Evolutionary conservation across 2,888 invertebrate genomes (phyloP).

Genomic region (Nomada ferruginata): DNA sequence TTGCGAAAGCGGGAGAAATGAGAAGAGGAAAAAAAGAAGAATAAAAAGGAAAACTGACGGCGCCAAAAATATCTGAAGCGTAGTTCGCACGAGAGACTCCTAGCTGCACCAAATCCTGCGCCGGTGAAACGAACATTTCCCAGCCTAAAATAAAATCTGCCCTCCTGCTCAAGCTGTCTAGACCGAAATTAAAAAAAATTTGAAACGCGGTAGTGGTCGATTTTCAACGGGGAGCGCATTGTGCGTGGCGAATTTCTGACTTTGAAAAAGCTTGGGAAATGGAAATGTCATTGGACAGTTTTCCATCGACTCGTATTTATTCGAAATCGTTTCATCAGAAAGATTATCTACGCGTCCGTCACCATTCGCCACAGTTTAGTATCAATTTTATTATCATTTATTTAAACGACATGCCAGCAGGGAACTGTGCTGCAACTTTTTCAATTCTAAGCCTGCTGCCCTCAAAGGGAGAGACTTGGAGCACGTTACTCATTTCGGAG

Average conservation of each 20-base stretch:
- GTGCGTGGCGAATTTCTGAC: no score
- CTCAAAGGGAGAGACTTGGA: no score
- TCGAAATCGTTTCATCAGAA: no score
- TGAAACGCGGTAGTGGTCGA: not conserved
- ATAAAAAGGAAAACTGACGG: slow-evolving; percentile 30
- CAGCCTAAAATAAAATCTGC: slow-evolving; percentile 62
- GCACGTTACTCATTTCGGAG: no score
- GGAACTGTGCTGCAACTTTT: no score
- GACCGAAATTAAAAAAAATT: not conserved
- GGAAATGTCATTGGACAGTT: not conserved
- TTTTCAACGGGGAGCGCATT: not conserved
- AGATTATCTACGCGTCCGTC: no score
- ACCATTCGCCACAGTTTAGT: no score
- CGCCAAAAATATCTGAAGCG: slow-evolving; percentile 64
- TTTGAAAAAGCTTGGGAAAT: not conserved
- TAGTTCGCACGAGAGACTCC: slow-evolving; percentile 32
- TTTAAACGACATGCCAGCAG: no score
- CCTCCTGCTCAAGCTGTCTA: not conserved
- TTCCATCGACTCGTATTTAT: not conserved
- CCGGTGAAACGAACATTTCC: slow-evolving; percentile 37
- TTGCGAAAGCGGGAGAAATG: slow-evolving; percentile 3
- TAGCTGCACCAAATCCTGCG: slow-evolving; percentile 48
- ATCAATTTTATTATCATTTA: no score
- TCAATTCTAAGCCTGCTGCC: no score
- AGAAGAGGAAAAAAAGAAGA: slow-evolving; percentile 13